Percentiles rank a stretch among this genome's conserved stretches.
Conservation (phyloP, 2,113 vertebrate species). For the Saguinus imperator region DNA sequence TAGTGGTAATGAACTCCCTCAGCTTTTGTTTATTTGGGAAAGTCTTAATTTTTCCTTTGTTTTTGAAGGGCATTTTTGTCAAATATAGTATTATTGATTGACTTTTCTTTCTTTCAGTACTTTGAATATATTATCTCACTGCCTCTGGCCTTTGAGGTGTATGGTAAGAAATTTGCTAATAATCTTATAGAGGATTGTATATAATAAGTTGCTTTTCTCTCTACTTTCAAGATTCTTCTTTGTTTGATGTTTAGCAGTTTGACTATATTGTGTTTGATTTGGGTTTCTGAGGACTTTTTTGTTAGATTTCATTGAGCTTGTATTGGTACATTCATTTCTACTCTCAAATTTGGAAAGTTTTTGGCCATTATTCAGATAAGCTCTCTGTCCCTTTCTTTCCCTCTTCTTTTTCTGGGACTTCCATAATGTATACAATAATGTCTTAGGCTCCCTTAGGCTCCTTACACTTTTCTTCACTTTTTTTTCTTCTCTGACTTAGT, state of each 20-base stretch:
- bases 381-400: not conserved
- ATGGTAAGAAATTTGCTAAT: not conserved
- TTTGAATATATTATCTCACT: not conserved
- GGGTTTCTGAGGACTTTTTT: not conserved
- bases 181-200: not conserved
- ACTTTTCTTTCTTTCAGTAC: not conserved
- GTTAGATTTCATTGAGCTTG: not conserved
- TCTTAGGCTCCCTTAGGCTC: not conserved
- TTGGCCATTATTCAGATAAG: not conserved
- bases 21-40: not conserved
- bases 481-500: not conserved
- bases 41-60: not conserved
- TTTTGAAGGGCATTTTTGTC: not conserved
- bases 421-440: not conserved
- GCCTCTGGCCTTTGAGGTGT: not conserved
- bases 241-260: not conserved
- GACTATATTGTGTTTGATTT: not conserved
- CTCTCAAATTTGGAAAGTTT: not conserved
- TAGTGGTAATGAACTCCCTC: not conserved
- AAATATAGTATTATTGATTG: not conserved
- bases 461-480: not conserved
- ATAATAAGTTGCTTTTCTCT: not conserved
- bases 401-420: not conserved
- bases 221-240: not conserved
- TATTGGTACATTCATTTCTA: not conserved